Conservation (phyloP, 2,113 vertebrate species). For the Stegastes partitus region DNA sequence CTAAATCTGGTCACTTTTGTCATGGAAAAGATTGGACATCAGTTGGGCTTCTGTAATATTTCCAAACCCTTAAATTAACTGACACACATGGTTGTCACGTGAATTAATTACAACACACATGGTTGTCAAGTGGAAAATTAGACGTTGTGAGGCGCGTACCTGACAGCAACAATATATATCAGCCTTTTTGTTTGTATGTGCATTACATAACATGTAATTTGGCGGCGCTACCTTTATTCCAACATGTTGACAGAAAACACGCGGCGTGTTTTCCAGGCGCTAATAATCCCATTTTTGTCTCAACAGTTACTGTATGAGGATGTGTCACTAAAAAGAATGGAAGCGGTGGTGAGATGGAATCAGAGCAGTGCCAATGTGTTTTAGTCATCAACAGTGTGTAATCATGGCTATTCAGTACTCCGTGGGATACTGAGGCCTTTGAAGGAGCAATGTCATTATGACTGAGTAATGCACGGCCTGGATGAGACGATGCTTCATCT, state of each 20-base stretch:
- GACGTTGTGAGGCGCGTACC: neutral
- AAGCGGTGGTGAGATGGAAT: slow-evolving; percentile 33
- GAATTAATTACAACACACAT: slow-evolving; percentile 6
- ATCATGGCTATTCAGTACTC: slow-evolving; percentile 68
- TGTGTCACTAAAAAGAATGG: slow-evolving; percentile 38
- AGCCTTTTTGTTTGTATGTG: slow-evolving; percentile 8
- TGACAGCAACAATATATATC: neutral
- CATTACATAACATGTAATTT: slow-evolving; percentile 1
- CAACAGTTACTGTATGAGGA: slow-evolving; percentile 29
- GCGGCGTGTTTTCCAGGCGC: neutral
- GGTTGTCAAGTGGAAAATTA: slow-evolving; percentile 9
- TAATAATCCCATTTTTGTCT: slow-evolving; percentile 21
- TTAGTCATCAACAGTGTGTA: slow-evolving; percentile 65
- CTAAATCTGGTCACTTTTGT: slow-evolving; percentile 14
- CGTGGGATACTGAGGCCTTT: slow-evolving; percentile 51
- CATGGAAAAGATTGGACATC: neutral
- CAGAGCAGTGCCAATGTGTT: slow-evolving; percentile 45
- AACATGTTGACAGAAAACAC: slow-evolving; percentile 11
- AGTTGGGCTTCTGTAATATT: neutral
- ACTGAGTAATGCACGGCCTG: slow-evolving; percentile 49
- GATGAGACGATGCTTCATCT: slow-evolving; percentile 50
- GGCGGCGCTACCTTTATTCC: neutral
- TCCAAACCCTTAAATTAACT: slow-evolving; percentile 2
- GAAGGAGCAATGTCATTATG: slow-evolving; percentile 68
- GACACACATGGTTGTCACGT: neutral